Conservation (phyloP, 1,140 invertebrate genomes). For the Nixonia krombeini region DNA sequence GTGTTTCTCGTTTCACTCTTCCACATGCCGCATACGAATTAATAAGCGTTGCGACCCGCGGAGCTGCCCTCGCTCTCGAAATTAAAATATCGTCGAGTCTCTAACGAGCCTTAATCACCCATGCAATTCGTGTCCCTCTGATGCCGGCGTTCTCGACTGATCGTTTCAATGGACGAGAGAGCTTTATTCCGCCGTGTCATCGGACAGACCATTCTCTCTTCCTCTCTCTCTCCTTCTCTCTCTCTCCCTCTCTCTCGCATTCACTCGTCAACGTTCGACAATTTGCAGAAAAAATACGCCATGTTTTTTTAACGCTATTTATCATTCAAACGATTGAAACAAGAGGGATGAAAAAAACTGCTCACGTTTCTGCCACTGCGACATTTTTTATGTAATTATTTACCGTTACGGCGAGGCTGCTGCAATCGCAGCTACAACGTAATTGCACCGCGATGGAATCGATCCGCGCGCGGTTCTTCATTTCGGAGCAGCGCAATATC, state of each 20-base stretch:
- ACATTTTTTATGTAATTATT: too few species aligned
- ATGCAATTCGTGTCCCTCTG: slow-evolving; percentile 45
- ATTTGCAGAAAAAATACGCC: slow-evolving; percentile 31
- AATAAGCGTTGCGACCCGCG: slow-evolving; percentile 60
- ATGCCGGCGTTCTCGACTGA: slow-evolving; percentile 32
- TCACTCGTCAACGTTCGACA: slow-evolving; percentile 30
- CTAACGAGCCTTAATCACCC: slow-evolving; percentile 54
- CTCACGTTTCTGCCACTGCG: too few species aligned
- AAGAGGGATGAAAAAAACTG: too few species aligned
- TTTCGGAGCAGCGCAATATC: too few species aligned
- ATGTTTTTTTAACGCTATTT: slow-evolving; percentile 22
- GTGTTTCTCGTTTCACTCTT: slow-evolving; percentile 18
- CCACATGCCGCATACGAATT: slow-evolving; percentile 55
- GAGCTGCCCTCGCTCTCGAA: slow-evolving; percentile 48
- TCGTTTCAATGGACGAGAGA: slow-evolving; percentile 38
- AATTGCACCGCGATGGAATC: too few species aligned
- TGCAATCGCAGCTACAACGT: too few species aligned
- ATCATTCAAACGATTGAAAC: slow-evolving; percentile 21
- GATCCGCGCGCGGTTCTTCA: too few species aligned
- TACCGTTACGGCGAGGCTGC: too few species aligned
- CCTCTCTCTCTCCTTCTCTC: too few species aligned
- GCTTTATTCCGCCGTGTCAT: slow-evolving; percentile 39
- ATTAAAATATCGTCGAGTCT: slow-evolving; percentile 59
- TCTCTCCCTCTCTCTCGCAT: too few species aligned
- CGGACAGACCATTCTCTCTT: slow-evolving; percentile 30